Base-by-base conservation (phyloP, 2,888 invertebrate genomes). In the Napeogenes sylphis region DNA sequence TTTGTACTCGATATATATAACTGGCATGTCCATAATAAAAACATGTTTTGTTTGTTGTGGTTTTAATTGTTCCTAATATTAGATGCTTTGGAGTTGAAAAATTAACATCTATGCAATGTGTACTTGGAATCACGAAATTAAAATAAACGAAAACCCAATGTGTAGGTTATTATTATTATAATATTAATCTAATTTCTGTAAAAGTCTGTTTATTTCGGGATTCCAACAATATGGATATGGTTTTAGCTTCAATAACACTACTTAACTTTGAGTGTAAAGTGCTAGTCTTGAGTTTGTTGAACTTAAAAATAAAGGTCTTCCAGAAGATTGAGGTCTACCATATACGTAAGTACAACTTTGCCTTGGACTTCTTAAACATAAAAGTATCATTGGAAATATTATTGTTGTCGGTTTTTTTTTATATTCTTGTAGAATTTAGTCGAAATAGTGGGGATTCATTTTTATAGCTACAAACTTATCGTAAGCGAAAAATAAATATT, bases 41-140 rank as follows among this genome's bases (percentile, higher is more conserved):
- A 75, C 70, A 81, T 88, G 84, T 87, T 89, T 88, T 89, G 88
- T 90, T 89, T 83, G 85, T 83, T 82, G 87, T 90, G 83, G 87
- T 90, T 90, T 90, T 84, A 84, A 79, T 87, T 77, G 81, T 76
- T 74, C 85, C 84, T 87, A 88, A 87, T 83, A 65, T 70, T 73
- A 75, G 77, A 68, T 61, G 70, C 69, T 72, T 68, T 61, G 56
- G 56, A 64, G 68, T 67, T 56, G 38, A 55, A 58, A 35, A 56
- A 67, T 62, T 65, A 67, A 61, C 58, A 58, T 45, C 32, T 30
- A 33, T 55, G 47, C 0, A 21, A 47, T 14, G 12, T 30, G 21
- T 35, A 46, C 21, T 57, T 57, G 59, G 55, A 58, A 59, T 63
- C 59, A 51, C 57, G 65, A 64, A 63, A 51, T 51, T n/a, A 30